Conservation (phyloP, 2,888 invertebrate genomes). For the Pachydiplax longipennis region DNA sequence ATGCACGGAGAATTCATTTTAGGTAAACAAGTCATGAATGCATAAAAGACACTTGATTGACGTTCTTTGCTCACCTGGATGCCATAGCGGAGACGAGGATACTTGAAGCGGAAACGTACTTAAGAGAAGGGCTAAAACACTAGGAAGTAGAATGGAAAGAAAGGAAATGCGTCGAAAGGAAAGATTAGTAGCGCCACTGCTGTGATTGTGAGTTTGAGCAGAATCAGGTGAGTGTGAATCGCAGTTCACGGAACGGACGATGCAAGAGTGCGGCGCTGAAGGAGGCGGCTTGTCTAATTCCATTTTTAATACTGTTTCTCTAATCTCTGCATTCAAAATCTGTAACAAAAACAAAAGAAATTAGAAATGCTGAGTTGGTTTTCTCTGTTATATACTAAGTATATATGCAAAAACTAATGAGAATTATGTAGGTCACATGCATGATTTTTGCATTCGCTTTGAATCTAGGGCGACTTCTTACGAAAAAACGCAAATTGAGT, state of each 20-base stretch:
- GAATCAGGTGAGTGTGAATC: background rate
- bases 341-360: background rate
- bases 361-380: background rate
- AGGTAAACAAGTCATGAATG: too few relatives aligned
- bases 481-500: too few relatives aligned
- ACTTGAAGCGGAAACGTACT: background rate
- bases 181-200: background rate
- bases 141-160: background rate
- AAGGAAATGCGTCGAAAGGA: background rate
- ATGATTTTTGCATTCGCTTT: too few relatives aligned
- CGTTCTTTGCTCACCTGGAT: background rate
- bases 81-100: slow-evolving; percentile 17
- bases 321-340: slow-evolving; percentile 15
- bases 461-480: too few relatives aligned
- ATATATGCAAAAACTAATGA: too few relatives aligned
- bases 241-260: slow-evolving; percentile 24
- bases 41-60: too few relatives aligned
- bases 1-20: too few relatives aligned
- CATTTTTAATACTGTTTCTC: background rate
- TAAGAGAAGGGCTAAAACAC: background rate
- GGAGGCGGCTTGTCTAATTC: slow-evolving; percentile 27
- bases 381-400: too few relatives aligned
- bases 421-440: too few relatives aligned
- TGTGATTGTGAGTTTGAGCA: background rate
- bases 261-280: slow-evolving; percentile 19